Conservation (phyloP, 1,140 invertebrate species). For the Spodoptera frugiperda region DNA sequence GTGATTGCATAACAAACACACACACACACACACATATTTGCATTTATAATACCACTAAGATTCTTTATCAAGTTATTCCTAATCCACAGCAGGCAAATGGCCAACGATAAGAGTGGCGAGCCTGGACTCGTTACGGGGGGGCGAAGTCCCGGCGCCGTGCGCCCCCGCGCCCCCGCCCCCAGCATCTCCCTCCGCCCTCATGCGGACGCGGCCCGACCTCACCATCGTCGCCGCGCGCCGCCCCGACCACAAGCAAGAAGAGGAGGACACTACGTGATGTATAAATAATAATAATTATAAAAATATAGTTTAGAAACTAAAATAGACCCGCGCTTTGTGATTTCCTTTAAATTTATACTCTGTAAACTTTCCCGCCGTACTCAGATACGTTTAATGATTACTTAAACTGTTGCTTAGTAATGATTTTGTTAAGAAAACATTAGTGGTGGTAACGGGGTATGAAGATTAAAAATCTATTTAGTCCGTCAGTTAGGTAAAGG, state of each 20-base stretch:
- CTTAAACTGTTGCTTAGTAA: too few relatives aligned
- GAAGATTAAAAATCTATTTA: too few relatives aligned
- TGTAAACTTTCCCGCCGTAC: too few relatives aligned
- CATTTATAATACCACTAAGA: too few relatives aligned
- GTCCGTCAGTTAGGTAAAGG: too few relatives aligned
- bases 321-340: too few relatives aligned
- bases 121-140: constrained; percentile 65
- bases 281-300: not conserved
- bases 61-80: too few relatives aligned
- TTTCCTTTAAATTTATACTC: not conserved
- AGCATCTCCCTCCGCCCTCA: constrained; percentile 69
- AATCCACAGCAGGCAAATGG: constrained; percentile 66
- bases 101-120: constrained; percentile 73
- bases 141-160: not conserved
- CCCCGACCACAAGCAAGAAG: constrained; percentile 47
- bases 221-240: constrained; percentile 72
- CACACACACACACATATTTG: too few relatives aligned
- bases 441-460: too few relatives aligned
- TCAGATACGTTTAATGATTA: too few relatives aligned
- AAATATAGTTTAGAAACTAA: not conserved
- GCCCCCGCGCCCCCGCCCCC: constrained; percentile 47
- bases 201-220: constrained; percentile 75
- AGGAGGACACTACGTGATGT: constrained; percentile 61
- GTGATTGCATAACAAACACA: too few relatives aligned
- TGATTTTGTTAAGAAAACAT: too few relatives aligned